Percentiles rank a stretch among this genome's conserved stretches.
phyloP scores from a whole-genome alignment of 2,113 vertebrate species.

The Polypterus bichir region DNA sequence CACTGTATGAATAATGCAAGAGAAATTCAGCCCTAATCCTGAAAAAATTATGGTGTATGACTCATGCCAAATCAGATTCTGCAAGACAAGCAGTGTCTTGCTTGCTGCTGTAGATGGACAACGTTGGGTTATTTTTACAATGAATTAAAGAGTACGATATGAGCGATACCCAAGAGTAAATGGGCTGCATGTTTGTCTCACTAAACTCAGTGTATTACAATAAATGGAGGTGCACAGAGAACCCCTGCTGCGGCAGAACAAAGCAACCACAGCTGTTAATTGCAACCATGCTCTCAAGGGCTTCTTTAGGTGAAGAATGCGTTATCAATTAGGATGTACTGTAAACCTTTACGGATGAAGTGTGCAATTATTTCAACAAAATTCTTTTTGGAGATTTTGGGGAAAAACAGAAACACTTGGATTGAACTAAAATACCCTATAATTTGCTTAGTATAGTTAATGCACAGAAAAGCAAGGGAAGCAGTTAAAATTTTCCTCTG shows the following conservation, averaged over 20 bases:
- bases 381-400: no score
- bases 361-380: no score
- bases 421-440: no score
- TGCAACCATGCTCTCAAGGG: no score
- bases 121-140: slow-evolving; percentile 4
- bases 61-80: slow-evolving; percentile 6
- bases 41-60: slow-evolving; percentile 1
- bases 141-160: slow-evolving; percentile 12
- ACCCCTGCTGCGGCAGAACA: neutral
- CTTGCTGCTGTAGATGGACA: neutral
- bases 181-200: slow-evolving; percentile 16
- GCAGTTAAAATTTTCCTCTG: no score
- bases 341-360: no score
- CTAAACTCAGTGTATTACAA: slow-evolving; percentile 17
- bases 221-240: slow-evolving; percentile 6
- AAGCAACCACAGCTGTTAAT: no score
- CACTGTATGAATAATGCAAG: neutral
- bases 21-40: slow-evolving; percentile 3
- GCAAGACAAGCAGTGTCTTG: slow-evolving; percentile 12
- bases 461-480: no score
- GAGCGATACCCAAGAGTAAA: slow-evolving; percentile 16
- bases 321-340: no score
- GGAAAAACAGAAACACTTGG: no score
- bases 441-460: no score
- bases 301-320: no score